Evolutionary conservation across 1,140 invertebrate genomes (phyloP).

Genomic region (Lasioglossum baleicum): DNA sequence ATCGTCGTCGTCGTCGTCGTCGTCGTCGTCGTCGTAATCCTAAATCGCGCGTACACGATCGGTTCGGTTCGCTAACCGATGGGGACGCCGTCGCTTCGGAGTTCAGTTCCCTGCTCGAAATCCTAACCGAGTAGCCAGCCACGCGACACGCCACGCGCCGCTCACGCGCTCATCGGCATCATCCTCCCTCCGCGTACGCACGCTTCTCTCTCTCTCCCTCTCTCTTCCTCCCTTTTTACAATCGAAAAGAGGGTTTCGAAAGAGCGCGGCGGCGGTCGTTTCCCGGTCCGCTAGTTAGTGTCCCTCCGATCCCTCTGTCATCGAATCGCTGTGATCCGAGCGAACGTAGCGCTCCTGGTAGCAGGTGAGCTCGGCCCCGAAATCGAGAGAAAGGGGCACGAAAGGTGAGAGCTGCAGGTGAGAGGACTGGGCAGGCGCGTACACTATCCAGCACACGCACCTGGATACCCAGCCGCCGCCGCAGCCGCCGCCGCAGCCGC

Average conservation of each 20-base stretch:
- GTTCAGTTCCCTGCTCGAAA: not conserved
- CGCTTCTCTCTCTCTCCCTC: too few relatives aligned
- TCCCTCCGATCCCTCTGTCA: too few relatives aligned
- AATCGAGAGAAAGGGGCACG: not conserved
- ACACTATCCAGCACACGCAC: conserved; percentile 37
- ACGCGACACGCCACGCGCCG: conserved; percentile 37
- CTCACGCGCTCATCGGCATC: conserved; percentile 6
- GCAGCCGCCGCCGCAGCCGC: too few relatives aligned
- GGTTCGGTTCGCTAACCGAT: too few relatives aligned
- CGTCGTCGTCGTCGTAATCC: not conserved
- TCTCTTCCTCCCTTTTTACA: too few relatives aligned
- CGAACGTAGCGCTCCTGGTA: conserved; percentile 6
- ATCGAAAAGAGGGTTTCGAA: too few relatives aligned
- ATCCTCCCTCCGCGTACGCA: too few relatives aligned
- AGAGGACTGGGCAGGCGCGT: conserved; percentile 60
- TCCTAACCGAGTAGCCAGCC: conserved; percentile 5
- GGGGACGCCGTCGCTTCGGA: too few relatives aligned
- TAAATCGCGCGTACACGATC: not conserved
- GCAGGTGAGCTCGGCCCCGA: conserved; percentile 13
- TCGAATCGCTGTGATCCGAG: too few relatives aligned
- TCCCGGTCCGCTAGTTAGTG: too few relatives aligned
- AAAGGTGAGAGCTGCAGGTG: conserved; percentile 55
- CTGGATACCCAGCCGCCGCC: conserved; percentile 10
- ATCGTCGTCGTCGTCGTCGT: not conserved
- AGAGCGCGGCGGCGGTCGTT: too few relatives aligned